A percentile compares a stretch with the other conserved stretches of the same genome.
phyloP scores from a whole-genome alignment of 2,797 vertebrate species.

The Hippopotamyrus pictus region DNA sequence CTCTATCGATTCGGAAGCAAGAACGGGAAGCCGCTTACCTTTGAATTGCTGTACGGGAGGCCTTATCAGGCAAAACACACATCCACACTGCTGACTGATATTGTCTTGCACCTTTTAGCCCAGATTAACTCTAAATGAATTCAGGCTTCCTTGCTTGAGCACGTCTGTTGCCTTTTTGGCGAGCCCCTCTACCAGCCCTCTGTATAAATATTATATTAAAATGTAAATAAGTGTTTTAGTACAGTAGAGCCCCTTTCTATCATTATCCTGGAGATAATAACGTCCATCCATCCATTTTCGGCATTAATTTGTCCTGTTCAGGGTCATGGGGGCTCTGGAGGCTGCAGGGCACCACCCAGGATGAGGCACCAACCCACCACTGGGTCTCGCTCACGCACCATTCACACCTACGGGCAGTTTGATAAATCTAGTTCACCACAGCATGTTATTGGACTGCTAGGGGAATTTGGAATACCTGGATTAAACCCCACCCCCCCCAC shows the following conservation, averaged over 20 bases:
- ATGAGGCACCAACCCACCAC: neutral
- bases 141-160: neutral
- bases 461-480: neutral
- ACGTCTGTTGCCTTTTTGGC: neutral
- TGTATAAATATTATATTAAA: neutral
- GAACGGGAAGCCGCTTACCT: neutral
- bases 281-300: neutral
- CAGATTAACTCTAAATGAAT: conserved; percentile 28
- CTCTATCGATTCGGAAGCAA: conserved; percentile 1
- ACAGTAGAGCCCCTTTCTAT: neutral
- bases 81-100: neutral
- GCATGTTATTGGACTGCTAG: neutral
- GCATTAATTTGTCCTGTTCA: neutral
- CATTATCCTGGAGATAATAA: neutral
- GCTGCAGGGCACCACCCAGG: neutral
- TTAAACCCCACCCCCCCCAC: neutral
- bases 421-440: neutral
- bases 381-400: neutral
- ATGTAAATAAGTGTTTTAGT: neutral
- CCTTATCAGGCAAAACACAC: conserved; percentile 6
- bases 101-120: neutral
- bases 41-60: neutral
- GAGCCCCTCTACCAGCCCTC: neutral
- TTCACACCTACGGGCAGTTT: neutral
- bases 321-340: neutral